These are phyloP conservation scores for Stratiomys singularior DNA, from an alignment of 2,888 invertebrate species.

Conservation along the genomic window DNA sequence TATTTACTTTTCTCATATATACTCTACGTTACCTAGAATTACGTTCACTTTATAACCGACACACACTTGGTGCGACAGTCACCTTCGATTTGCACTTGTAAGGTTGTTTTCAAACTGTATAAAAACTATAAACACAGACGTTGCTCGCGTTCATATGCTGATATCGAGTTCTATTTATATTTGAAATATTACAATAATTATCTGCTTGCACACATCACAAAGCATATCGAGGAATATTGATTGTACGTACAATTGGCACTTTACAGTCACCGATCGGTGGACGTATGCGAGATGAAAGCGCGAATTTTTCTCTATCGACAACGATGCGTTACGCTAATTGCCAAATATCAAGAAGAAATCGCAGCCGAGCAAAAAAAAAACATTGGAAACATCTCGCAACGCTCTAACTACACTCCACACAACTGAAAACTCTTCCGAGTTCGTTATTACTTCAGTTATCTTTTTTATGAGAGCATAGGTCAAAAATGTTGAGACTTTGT, in stretches of 20 bases:
- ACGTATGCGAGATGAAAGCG: neutral
- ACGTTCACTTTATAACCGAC: too few species aligned
- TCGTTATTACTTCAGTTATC: constrained; percentile 28
- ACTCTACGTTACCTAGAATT: too few species aligned
- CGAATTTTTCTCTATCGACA: constrained; percentile 3
- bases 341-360: constrained; percentile 4
- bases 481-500: neutral
- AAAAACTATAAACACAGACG: neutral
- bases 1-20: too few species aligned
- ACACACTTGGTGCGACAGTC: neutral
- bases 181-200: too few species aligned
- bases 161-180: neutral
- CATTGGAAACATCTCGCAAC: constrained; percentile 16
- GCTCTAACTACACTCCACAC: neutral
- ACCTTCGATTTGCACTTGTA: constrained; percentile 22
- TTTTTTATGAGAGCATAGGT: constrained; percentile 4
- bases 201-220: too few species aligned
- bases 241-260: too few species aligned
- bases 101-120: constrained; percentile 9
- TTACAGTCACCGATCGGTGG: neutral
- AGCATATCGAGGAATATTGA: too few species aligned
- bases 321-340: neutral
- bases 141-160: neutral
- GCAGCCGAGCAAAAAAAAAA: neutral
- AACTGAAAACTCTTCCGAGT: neutral